phyloP scores from a whole-genome alignment of 2,797 vertebrate species.

The Vespertilio murinus region DNA sequence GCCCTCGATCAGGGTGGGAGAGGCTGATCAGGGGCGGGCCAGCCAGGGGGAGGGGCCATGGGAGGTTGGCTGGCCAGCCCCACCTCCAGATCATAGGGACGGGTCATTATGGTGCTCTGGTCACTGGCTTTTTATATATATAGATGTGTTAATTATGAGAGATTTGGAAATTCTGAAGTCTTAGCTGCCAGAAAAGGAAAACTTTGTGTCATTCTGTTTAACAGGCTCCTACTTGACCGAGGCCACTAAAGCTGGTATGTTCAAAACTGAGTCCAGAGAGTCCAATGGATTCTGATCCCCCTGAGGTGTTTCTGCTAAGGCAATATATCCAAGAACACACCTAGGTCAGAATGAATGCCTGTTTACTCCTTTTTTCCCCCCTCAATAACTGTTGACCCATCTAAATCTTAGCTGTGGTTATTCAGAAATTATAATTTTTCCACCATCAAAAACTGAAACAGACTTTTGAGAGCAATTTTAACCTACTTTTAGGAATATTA shows the following conservation, averaged over 20 bases:
- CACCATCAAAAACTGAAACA: not conserved
- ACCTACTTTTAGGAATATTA: constrained; percentile 12
- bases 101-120: too few relatives aligned
- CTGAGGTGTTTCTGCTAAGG: not conserved
- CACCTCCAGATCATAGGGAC: too few relatives aligned
- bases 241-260: not conserved
- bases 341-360: not conserved
- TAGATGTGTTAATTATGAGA: not conserved
- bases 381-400: not conserved
- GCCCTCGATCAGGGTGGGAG: too few relatives aligned
- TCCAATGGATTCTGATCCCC: not conserved
- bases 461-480: constrained; percentile 28
- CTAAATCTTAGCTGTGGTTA: not conserved
- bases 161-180: not conserved
- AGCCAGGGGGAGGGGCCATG: too few relatives aligned
- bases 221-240: not conserved
- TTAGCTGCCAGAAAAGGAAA: not conserved
- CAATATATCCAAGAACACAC: not conserved
- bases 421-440: not conserved
- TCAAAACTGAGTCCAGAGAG: not conserved
- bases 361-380: not conserved
- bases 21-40: too few relatives aligned
- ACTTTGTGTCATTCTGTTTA: not conserved
- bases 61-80: too few relatives aligned
- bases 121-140: too few relatives aligned